These are phyloP conservation scores for Acanthopagrus latus DNA, from an alignment of 2,797 vertebrate genomes.

Conservation along the genomic window DNA sequence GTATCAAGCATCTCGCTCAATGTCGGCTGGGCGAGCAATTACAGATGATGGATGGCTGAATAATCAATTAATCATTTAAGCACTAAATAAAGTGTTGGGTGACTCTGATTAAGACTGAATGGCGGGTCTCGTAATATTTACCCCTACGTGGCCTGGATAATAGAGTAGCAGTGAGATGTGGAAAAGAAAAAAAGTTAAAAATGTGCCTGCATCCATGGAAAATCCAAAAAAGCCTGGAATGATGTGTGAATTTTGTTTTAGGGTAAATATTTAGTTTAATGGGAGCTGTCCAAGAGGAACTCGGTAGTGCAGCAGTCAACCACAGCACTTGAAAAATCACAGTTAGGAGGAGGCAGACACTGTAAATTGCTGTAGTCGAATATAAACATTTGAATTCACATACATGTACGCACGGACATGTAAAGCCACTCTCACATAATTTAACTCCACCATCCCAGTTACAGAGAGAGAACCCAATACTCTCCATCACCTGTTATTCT, in stretches of 20 bases:
- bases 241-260: constrained; percentile 40
- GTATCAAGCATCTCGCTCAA: too few relatives aligned
- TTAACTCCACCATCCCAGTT: constrained; percentile 34
- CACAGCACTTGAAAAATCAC: constrained; percentile 24
- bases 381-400: constrained; percentile 30
- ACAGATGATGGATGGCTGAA: background rate
- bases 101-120: background rate
- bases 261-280: constrained; percentile 61
- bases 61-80: background rate
- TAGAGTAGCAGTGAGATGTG: background rate
- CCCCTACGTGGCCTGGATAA: constrained; percentile 24
- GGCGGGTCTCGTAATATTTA: background rate
- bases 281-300: constrained; percentile 44
- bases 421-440: constrained; percentile 17
- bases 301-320: constrained; percentile 23
- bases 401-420: background rate
- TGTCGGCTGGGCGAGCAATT: too few relatives aligned
- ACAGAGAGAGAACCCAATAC: constrained; percentile 59
- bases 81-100: background rate
- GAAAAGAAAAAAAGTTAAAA: background rate
- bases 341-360: constrained; percentile 15
- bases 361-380: constrained; percentile 6
- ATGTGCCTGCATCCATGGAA: constrained; percentile 29
- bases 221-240: constrained; percentile 38
- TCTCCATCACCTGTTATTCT: constrained; percentile 78